Conservation (phyloP, 2,888 invertebrate species). For the Portevinia maculata region DNA sequence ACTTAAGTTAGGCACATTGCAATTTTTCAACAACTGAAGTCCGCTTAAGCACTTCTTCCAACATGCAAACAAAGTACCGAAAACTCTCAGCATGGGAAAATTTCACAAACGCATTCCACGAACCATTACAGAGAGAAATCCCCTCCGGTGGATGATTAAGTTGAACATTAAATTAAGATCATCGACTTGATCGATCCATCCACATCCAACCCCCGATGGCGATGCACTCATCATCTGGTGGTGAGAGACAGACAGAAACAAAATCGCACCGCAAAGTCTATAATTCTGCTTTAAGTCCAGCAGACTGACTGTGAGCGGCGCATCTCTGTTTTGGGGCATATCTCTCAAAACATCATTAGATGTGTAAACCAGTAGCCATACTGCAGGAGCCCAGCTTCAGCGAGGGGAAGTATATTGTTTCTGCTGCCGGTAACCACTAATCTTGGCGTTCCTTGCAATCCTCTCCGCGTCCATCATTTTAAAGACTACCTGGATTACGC, state of each 20-base stretch:
- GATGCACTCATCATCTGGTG: conserved; percentile 69
- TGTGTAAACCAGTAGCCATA: conserved; percentile 68
- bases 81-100: conserved; percentile 66
- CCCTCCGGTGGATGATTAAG: conserved; percentile 69
- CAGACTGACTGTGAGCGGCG: conserved; percentile 42
- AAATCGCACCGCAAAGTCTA: conserved; percentile 69
- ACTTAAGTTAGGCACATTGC: too few species aligned
- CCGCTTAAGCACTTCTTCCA: not conserved
- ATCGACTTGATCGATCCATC: conserved; percentile 62
- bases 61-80: not conserved
- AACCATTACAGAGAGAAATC: conserved; percentile 22
- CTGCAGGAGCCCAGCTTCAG: conserved; percentile 36
- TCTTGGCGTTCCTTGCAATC: conserved; percentile 43
- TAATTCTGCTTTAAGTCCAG: conserved; percentile 50
- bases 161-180: conserved; percentile 74
- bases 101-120: conserved; percentile 33
- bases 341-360: conserved; percentile 64
- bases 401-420: conserved; percentile 28
- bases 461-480: conserved; percentile 3
- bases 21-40: not conserved
- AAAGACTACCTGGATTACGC: conserved; percentile 70
- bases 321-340: conserved; percentile 64
- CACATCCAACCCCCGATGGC: conserved; percentile 51
- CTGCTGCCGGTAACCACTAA: conserved; percentile 64
- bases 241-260: conserved; percentile 61